Base-by-base conservation (phyloP, 2,797 vertebrate species). In the Notolepis coatsorum region DNA sequence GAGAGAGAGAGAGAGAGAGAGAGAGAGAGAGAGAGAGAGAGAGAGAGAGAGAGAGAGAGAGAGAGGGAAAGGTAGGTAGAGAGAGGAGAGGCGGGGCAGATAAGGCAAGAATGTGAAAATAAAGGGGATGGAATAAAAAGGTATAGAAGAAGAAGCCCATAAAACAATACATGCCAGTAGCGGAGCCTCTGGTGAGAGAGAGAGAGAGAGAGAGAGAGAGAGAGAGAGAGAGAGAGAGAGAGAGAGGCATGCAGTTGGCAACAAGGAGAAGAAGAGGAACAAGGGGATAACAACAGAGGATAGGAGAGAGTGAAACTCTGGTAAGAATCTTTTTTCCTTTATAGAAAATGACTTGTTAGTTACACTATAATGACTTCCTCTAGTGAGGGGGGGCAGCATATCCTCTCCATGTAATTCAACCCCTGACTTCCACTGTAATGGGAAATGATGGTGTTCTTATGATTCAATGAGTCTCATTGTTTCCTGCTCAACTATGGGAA, bases 281-380 rank as follows among this genome's bases (percentile, higher is more conserved):
- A 69, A 65, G 58, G 24, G 70, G 2, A 76, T 39, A 79, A 49
- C 37, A 70, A 64, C 48, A 55, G 52, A 31, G 47, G 47, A 76
- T 58, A 71, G 55, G 61, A 66, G 54, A 75, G 57, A 54, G 31
- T 49, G 20, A 23, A 13, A 25, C 42, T 49, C 59, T 39, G 84
- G 90, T 91, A 87, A 87, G 84, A 77, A 63, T 53, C 45, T 18
- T 39, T 24, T 51, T 60, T 54, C 56, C 52, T 64, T 61, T 25
- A 69, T 48, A 71, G 37, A 74, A 68, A 79, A 64, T 48, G 20
- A 73, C 65, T 61, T 62, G n/a, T n/a, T n/a, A n/a, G 31, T 61
- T 53, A 27, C 53, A 48, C 58, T 54, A 6, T 74, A 80, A 79
- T 78, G 62, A 84, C 64, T 75, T 85, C 76, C 71, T 79, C 39